phyloP scores from a whole-genome alignment of 2,113 vertebrate species.

The Hippopotamus amphibius region DNA sequence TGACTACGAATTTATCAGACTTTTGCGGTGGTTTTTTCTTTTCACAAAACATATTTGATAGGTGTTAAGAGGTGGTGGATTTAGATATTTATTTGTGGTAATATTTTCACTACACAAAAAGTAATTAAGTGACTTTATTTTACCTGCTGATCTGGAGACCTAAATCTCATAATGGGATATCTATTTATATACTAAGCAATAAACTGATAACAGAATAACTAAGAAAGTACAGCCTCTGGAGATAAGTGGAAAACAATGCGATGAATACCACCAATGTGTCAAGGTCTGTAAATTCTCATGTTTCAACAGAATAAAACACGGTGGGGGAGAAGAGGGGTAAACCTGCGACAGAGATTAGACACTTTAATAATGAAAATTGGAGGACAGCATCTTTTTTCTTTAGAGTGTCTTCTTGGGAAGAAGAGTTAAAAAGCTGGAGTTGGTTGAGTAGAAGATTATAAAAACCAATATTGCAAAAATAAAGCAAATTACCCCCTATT shows the following conservation, averaged over 20 bases:
- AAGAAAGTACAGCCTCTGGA: not conserved
- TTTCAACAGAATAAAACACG: not conserved
- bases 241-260: not conserved
- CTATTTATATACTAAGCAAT: not conserved
- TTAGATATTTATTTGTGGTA: not conserved
- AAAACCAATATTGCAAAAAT: not conserved
- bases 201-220: not conserved
- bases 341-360: not conserved
- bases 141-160: not conserved
- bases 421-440: not conserved
- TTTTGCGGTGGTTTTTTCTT: not conserved
- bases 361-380: not conserved
- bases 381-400: not conserved
- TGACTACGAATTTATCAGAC: not conserved
- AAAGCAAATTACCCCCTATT: not conserved
- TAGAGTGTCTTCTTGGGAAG: not conserved
- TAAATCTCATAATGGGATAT: not conserved
- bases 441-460: not conserved
- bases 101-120: not conserved
- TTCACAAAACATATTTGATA: not conserved
- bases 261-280: not conserved
- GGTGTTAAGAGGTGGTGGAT: not conserved
- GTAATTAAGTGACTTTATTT: not conserved
- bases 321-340: not conserved
- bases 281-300: not conserved